These are phyloP conservation scores for Clanis bilineata DNA, from an alignment of 2,888 invertebrate genomes.

Conservation along the genomic window DNA sequence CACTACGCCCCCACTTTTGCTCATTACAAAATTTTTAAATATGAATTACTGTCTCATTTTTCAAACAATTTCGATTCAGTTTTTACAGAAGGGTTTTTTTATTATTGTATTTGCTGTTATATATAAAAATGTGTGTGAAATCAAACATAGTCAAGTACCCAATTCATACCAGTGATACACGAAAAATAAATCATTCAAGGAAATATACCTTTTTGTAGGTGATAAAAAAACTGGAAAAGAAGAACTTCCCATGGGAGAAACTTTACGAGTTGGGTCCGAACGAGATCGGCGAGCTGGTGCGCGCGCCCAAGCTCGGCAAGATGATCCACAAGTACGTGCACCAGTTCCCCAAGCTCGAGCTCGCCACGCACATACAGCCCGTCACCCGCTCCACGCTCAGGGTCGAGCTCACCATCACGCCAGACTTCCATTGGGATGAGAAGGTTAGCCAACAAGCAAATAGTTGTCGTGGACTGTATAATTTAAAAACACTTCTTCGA, in stretches of 20 bases:
- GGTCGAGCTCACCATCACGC: conserved; percentile 98
- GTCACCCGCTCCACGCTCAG: conserved; percentile 96
- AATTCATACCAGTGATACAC: not conserved
- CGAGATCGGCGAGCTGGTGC: conserved; percentile 95
- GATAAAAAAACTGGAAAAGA: conserved; percentile 98
- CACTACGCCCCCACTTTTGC: no score
- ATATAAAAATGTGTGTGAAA: no score
- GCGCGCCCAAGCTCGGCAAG: conserved; percentile 95
- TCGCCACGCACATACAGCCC: conserved; percentile 98
- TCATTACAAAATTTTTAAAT: no score
- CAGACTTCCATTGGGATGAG: conserved; percentile 99
- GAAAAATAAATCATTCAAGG: not conserved
- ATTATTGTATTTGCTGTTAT: no score
- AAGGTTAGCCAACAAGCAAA: conserved; percentile 90
- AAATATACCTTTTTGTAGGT: conserved; percentile 45
- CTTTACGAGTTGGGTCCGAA: conserved; percentile 98
- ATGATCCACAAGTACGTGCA: conserved; percentile 98
- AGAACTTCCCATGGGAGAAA: conserved; percentile 96
- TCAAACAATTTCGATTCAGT: no score
- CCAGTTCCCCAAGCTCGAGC: conserved; percentile 97
- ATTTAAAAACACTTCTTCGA: no score
- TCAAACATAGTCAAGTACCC: no score
- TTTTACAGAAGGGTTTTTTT: no score
- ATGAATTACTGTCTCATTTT: no score
- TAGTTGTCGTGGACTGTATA: no score